A percentile compares a stretch with the other conserved stretches of the same genome.
phyloP scores from a whole-genome alignment of 2,113 vertebrate species.

The Daphoenositta chrysoptera region DNA sequence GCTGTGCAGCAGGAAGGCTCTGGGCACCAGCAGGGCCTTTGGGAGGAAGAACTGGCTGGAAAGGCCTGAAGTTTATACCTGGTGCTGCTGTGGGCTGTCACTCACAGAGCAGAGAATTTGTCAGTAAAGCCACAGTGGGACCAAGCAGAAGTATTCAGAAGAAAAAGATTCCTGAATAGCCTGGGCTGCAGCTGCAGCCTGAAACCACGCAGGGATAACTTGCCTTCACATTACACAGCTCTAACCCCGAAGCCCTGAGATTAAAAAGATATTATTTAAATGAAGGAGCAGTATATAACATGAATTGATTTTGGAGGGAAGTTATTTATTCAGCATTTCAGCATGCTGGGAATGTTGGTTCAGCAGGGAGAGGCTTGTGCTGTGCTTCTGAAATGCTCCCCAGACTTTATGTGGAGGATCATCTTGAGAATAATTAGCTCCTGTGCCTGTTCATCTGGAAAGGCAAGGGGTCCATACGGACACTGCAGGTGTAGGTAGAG shows the following conservation, averaged over 20 bases:
- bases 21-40: accelerated
- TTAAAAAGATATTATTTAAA: conserved; percentile 3
- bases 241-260: not conserved
- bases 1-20: not conserved
- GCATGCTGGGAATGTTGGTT: not conserved
- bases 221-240: not conserved
- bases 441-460: conserved; percentile 23
- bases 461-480: conserved; percentile 1
- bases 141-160: not conserved
- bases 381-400: not conserved
- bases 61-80: not conserved
- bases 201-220: not conserved
- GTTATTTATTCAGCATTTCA: conserved; percentile 2
- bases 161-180: not conserved
- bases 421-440: conserved; percentile 1
- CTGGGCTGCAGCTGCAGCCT: not conserved
- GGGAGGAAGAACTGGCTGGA: not conserved
- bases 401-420: not conserved
- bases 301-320: not conserved
- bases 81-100: not conserved
- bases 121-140: not conserved
- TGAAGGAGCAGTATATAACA: not conserved
- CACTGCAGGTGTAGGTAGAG: not conserved
- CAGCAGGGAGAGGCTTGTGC: not conserved
- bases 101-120: not conserved